Conservation (phyloP, 2,113 vertebrate species). For the Ophiodon elongatus region DNA sequence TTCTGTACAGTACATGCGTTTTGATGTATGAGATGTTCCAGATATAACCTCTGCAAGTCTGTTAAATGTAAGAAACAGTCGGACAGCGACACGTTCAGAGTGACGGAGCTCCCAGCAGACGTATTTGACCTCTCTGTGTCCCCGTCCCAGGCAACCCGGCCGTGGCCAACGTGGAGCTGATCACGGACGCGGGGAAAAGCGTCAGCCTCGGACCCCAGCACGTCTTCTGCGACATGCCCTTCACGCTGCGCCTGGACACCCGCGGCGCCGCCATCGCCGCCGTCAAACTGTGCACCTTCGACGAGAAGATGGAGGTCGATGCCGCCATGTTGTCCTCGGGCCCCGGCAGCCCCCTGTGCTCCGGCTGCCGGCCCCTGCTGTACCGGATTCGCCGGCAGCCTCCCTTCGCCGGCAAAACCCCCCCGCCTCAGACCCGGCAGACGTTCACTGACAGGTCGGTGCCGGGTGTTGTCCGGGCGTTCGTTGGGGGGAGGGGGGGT, state of each 20-base stretch:
- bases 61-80: no score
- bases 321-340: slow-evolving; percentile 90
- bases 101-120: background rate
- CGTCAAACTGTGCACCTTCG: slow-evolving; percentile 92
- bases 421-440: slow-evolving; percentile 79
- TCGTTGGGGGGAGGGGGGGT: no score
- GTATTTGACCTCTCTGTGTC: background rate
- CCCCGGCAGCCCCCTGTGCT: slow-evolving; percentile 87
- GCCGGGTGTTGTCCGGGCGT: background rate
- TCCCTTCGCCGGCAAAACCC: slow-evolving; percentile 78
- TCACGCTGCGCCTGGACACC: slow-evolving; percentile 89
- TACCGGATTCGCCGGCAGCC: slow-evolving; percentile 90
- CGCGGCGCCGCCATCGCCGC: slow-evolving; percentile 77
- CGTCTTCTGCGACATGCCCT: slow-evolving; percentile 92
- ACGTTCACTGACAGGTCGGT: slow-evolving; percentile 90
- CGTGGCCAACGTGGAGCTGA: slow-evolving; percentile 88
- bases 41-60: no score
- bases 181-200: slow-evolving; percentile 86
- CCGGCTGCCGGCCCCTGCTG: slow-evolving; percentile 85
- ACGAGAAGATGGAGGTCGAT: slow-evolving; percentile 96
- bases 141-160: slow-evolving; percentile 78
- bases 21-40: no score
- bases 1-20: background rate
- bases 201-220: slow-evolving; percentile 89
- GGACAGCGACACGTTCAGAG: no score